Conservation (phyloP, 2,113 vertebrate genomes). For the Fregata magnificens region DNA sequence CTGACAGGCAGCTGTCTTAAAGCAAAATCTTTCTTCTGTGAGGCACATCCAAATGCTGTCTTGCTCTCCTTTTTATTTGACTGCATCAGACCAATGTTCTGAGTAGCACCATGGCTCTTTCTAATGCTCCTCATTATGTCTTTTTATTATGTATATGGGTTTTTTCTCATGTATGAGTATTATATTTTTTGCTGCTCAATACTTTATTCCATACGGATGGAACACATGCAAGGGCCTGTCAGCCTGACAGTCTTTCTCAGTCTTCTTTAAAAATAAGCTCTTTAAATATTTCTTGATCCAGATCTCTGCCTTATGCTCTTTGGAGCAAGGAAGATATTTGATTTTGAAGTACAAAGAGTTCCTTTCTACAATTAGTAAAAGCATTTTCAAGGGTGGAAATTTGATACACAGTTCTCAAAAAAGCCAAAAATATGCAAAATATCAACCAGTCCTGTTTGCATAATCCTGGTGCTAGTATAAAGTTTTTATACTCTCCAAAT, state of each 20-base stretch:
- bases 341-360: conserved; percentile 36
- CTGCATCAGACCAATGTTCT: not conserved
- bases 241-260: conserved; percentile 48
- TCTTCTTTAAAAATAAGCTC: conserved; percentile 52
- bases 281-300: conserved; percentile 43
- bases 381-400: not conserved
- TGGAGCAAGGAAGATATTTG: not conserved
- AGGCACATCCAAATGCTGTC: not conserved
- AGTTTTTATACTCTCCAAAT: not conserved
- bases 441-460: not conserved
- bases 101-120: not conserved
- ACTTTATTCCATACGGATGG: not conserved
- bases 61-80: not conserved
- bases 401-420: not conserved
- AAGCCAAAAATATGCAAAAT: not conserved
- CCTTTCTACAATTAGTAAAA: conserved; percentile 44
- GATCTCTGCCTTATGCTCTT: conserved; percentile 52
- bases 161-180: not conserved
- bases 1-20: not conserved
- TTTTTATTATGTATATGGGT: not conserved
- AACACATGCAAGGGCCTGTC: conserved; percentile 16
- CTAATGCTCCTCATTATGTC: not conserved
- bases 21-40: not conserved
- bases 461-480: not conserved
- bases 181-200: conserved; percentile 23